These are phyloP conservation scores for Mormyrus hasselquistii DNA, from an alignment of 2,797 vertebrate genomes.

Conservation along the genomic window DNA sequence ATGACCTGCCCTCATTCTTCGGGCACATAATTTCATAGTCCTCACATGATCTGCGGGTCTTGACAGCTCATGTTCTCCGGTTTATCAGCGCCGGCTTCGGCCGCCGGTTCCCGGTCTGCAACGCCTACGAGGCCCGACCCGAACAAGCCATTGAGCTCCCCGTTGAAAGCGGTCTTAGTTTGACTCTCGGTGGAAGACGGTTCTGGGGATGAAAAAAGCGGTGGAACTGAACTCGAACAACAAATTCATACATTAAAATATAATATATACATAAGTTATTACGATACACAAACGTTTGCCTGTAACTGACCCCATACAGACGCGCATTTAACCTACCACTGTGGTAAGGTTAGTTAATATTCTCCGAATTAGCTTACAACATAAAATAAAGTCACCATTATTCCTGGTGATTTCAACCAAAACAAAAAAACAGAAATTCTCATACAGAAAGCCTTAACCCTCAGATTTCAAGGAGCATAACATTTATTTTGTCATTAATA, in stretches of 20 bases:
- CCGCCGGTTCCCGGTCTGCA: conserved; percentile 60
- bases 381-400: neutral
- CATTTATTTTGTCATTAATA: neutral
- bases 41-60: conserved; percentile 91
- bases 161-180: conserved; percentile 78
- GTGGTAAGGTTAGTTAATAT: neutral
- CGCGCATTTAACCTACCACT: neutral
- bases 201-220: conserved; percentile 44
- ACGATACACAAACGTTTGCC: neutral
- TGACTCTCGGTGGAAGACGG: conserved; percentile 62
- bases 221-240: neutral
- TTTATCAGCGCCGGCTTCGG: conserved; percentile 63
- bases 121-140: conserved; percentile 70
- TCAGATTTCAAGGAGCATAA: neutral
- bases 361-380: neutral
- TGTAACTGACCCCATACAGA: neutral
- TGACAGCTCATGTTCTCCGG: conserved; percentile 66
- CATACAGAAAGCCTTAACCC: neutral
- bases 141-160: conserved; percentile 90
- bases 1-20: neutral
- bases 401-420: neutral
- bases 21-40: neutral
- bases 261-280: neutral
- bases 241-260: neutral
- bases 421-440: neutral